Evolutionary conservation across 1,140 invertebrate species (phyloP), one percentile per base, ranked within the genome.

Genomic region (Ctenoplectra terminalis): DNA sequence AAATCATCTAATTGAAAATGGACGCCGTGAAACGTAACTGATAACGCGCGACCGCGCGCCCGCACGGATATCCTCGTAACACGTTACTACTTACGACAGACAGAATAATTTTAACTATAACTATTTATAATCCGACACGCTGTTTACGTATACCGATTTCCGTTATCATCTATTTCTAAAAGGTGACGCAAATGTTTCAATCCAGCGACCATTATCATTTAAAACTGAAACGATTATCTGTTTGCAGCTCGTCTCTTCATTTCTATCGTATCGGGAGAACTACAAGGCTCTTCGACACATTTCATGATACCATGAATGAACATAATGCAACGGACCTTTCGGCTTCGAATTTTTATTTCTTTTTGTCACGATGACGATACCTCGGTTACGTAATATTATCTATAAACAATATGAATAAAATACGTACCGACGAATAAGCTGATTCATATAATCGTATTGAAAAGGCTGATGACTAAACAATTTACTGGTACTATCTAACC

Each of bases 141-240:
- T 26, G n/a, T 34, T 69, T 77, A 52, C 17, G 7, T 37, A 75
- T 37, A 50, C 15, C 26, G 17, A 64, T 50, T 46, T 40, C 43
- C 23, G 46, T 83, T 83, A 70, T 60, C 23, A 50, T 69, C 48
- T 70, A 67, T 67, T 79, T 58, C 50, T 46, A 67, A 48, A 40
- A 34, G 48, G 60, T 79, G 77, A 71, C 66, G 66, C 54, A 72
- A 72, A 29, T 7, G n/a, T 72, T 63, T 58, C 23, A 29, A 70
- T 56, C 52, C 5, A 37, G 17, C 13, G 6, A 76, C 11, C n/a
- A 52, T 15, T 20, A 40, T 54, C 63, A 40, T 76, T 66, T 50
- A 34, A 76, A 61, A 34, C 20, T 9, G 34, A 66, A 20, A 37
- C 20, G 20, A 50, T 52, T 40, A 40, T 75, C 23, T n/a, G n/a